Base-by-base conservation (phyloP, 2,113 vertebrate genomes). In the Athene noctua region DNA sequence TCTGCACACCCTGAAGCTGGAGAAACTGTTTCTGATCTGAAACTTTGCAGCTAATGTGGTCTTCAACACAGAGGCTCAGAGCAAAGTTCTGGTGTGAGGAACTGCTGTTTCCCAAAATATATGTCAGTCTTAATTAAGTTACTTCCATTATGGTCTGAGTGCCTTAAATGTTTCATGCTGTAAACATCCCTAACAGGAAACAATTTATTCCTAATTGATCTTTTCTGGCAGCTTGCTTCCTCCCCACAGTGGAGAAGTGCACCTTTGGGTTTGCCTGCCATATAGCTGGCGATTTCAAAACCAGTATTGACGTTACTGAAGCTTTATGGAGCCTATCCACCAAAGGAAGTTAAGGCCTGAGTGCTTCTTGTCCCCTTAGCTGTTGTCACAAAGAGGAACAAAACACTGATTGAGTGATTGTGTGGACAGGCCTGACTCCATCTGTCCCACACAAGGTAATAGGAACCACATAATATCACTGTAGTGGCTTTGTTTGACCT, bases 141-240 rank as follows among this genome's bases (percentile, higher is more conserved):
- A 59, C 46, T 92, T 70, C 66, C 78, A 88, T 87, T 82, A 80
- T 46, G 84, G 80, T 66, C 66, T 72, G 75, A 80, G 67, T 32
- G 84, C 40, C 86, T 62, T 77, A 66, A 92, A 95, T 83, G 17
- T 91, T 93, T 91, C 80, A 88, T 80, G 70, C 47, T 34, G 51
- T 90, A 91, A 95, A 94, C 84, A 91, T 88, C 74, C 21, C n/a
- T 70, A 58, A 38, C 80, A 88, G 97, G 96, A 95, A 97, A 91
- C 78, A 66, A 92, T 95, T 96, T 63, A 82, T 96, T 86, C 14
- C 74, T 88, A 81, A 96, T 88, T 86, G 91, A 94, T 97, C 70
- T 89, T 58, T 84, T 38, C 81, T 96, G 96, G 85, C 92, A 87
- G 72, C 82, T 77, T 71, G 26, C 66, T 93, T 89, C 89, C 58